These are phyloP conservation scores for Etheostoma cragini DNA, from an alignment of 2,113 vertebrate genomes.

Conservation along the genomic window DNA sequence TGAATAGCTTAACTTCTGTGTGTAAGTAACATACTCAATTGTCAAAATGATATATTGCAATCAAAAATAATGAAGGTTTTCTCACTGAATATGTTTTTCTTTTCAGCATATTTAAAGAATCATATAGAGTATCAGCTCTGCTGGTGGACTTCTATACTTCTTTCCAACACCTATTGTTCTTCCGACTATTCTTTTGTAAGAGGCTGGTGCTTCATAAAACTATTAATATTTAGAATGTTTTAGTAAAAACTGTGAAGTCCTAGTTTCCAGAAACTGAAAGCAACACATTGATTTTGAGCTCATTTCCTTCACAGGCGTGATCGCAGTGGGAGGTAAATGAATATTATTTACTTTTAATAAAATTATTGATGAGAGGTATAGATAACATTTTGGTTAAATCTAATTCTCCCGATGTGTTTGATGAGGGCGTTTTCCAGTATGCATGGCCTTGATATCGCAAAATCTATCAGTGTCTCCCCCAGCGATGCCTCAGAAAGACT, in stretches of 20 bases:
- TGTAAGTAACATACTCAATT: conserved; percentile 6
- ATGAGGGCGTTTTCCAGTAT: conserved; percentile 55
- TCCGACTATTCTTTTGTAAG: background rate
- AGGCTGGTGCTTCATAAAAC: background rate
- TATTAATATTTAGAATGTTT: background rate
- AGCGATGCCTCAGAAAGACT: conserved; percentile 58
- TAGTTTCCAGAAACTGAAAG: background rate
- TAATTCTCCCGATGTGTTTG: conserved; percentile 45
- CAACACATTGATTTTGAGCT: background rate
- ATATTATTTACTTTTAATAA: conserved; percentile 16
- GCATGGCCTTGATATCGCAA: conserved; percentile 50
- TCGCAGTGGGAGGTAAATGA: conserved; percentile 26
- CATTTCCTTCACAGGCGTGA: conserved; percentile 14
- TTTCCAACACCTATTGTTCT: background rate
- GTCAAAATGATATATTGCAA: conserved; percentile 9
- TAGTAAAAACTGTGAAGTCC: background rate
- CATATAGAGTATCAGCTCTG: background rate
- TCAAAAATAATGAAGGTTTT: conserved; percentile 18
- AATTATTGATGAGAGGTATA: conserved; percentile 28
- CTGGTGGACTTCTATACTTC: background rate
- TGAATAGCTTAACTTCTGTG: conserved; percentile 18
- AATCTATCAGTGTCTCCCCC: conserved; percentile 59
- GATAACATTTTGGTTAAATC: conserved; percentile 43
- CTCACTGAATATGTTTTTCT: conserved; percentile 5
- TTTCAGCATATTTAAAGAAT: background rate